phyloP scores from a whole-genome alignment of 2,797 vertebrate species.

The Jordanella pulchra region DNA sequence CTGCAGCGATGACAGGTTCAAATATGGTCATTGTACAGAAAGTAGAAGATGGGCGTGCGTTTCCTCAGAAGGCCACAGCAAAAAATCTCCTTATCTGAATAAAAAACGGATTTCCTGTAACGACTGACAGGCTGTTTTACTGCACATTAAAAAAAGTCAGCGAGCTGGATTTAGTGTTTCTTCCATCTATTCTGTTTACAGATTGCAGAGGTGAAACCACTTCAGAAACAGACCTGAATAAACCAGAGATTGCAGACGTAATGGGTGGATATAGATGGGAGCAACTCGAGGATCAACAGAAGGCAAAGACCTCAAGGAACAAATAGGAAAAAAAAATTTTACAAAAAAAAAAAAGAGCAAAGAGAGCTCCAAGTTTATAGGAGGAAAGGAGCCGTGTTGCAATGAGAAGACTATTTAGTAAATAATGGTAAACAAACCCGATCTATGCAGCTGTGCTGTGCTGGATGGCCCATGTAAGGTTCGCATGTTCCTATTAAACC shows the following conservation, averaged over 20 bases:
- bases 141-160: slow-evolving; percentile 31
- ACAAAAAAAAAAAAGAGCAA: background rate
- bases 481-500: slow-evolving; percentile 76
- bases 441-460: slow-evolving; percentile 77
- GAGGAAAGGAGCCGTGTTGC: slow-evolving; percentile 68
- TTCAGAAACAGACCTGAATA: slow-evolving; percentile 49
- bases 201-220: slow-evolving; percentile 60
- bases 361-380: slow-evolving; percentile 67
- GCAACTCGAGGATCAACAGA: slow-evolving; percentile 53
- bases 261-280: slow-evolving; percentile 38
- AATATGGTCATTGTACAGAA: background rate
- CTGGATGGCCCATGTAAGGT: slow-evolving; percentile 72
- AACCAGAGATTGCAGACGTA: slow-evolving; percentile 40
- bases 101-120: slow-evolving; percentile 47
- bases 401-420: slow-evolving; percentile 79
- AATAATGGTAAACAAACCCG: slow-evolving; percentile 79
- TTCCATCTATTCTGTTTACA: slow-evolving; percentile 57
- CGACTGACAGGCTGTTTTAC: slow-evolving; percentile 27
- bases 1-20: background rate
- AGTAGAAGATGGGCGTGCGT: background rate
- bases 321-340: slow-evolving; percentile 38
- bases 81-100: slow-evolving; percentile 40
- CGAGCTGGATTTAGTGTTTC: slow-evolving; percentile 35
- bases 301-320: slow-evolving; percentile 46
- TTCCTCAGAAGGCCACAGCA: background rate